phyloP scores from a whole-genome alignment of 2,888 invertebrate species.

The Gymnocheta viridis region DNA sequence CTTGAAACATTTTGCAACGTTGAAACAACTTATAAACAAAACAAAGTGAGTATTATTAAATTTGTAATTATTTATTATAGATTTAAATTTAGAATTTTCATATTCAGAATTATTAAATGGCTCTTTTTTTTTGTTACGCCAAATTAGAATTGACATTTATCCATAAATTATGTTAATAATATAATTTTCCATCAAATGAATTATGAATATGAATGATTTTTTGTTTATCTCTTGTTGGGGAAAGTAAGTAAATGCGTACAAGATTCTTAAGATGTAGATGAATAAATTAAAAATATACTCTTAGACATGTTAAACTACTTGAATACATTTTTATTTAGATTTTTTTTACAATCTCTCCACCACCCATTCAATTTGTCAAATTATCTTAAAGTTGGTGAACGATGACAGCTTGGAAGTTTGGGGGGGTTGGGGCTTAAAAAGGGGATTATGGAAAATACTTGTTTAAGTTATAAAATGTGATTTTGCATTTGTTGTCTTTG shows the following conservation, averaged over 20 bases:
- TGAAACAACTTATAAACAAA: slow-evolving; percentile 52
- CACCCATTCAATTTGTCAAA: slow-evolving; percentile 56
- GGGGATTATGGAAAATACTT: not conserved
- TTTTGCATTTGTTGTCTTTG: not conserved
- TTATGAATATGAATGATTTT: slow-evolving; percentile 78
- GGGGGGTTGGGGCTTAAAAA: not conserved
- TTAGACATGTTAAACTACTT: slow-evolving; percentile 47
- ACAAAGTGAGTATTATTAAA: slow-evolving; percentile 63
- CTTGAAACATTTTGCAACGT: slow-evolving; percentile 46
- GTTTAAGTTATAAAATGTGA: too few relatives aligned
- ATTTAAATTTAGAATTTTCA: not conserved
- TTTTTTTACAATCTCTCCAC: not conserved
- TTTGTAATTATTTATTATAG: not conserved
- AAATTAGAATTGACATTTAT: slow-evolving; percentile 80
- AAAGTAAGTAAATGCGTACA: not conserved
- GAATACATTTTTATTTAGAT: slow-evolving; percentile 1
- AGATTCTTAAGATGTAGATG: slow-evolving; percentile 21
- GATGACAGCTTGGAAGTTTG: not conserved
- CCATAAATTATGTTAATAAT: slow-evolving; percentile 82
- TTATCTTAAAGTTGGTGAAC: slow-evolving; percentile 14
- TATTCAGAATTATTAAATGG: not conserved
- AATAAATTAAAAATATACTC: slow-evolving; percentile 64
- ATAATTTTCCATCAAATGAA: slow-evolving; percentile 75
- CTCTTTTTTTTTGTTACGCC: slow-evolving; percentile 21
- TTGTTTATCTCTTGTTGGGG: not conserved